Evolutionary conservation across 1,140 invertebrate species (phyloP).

Genomic region (Bradysia coprophila): DNA sequence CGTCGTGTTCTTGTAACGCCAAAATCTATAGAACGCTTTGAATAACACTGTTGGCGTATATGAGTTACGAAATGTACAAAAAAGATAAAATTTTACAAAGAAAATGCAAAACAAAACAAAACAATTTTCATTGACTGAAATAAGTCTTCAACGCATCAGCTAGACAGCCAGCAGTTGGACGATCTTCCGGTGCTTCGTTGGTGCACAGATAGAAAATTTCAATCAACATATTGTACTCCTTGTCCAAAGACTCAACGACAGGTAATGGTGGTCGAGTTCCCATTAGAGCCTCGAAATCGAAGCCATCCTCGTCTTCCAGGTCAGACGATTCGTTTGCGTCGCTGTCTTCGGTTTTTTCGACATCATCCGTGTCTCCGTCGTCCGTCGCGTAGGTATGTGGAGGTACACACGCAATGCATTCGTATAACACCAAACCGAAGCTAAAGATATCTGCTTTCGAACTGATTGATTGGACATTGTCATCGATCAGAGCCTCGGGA

Average conservation of each 20-base stretch:
- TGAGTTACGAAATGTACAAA: too few relatives aligned
- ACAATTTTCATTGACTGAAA: too few relatives aligned
- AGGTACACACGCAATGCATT: constrained; percentile 52
- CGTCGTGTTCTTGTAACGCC: too few relatives aligned
- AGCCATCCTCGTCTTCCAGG: neutral
- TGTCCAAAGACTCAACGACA: constrained; percentile 32
- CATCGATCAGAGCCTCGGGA: constrained; percentile 45
- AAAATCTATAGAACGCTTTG: too few relatives aligned
- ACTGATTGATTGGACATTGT: constrained; percentile 32
- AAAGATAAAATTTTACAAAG: too few relatives aligned
- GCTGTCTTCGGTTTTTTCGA: neutral
- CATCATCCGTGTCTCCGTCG: constrained; percentile 15
- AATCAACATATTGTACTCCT: constrained; percentile 40
- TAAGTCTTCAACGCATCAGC: neutral
- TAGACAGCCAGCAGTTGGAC: constrained; percentile 36
- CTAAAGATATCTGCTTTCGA: constrained; percentile 63
- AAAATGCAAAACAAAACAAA: too few relatives aligned
- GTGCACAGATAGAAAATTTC: constrained; percentile 55
- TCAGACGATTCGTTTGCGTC: neutral
- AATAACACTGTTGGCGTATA: too few relatives aligned
- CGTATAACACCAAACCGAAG: constrained; percentile 58
- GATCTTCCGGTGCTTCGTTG: constrained; percentile 30
- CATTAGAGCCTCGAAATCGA: constrained; percentile 1
- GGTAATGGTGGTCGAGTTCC: constrained; percentile 49
- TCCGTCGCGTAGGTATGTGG: constrained; percentile 35